A percentile compares a stretch with the other conserved stretches of the same genome.
Conservation (phyloP, 2,797 vertebrate genomes). For the Ispidina picta region DNA sequence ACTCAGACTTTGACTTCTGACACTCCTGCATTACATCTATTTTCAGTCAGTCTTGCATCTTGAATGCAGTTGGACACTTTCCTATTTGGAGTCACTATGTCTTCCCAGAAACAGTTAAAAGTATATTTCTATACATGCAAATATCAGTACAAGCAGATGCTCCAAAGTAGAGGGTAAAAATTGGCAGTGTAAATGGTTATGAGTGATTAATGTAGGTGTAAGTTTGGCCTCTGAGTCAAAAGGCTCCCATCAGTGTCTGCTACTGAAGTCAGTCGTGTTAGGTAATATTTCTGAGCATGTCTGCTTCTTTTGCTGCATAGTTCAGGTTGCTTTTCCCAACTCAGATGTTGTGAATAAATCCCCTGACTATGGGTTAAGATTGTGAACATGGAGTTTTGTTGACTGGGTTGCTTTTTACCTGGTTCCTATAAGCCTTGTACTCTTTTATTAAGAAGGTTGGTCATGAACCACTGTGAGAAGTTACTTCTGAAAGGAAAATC, state of each 20-base stretch:
- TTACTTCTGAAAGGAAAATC: background rate
- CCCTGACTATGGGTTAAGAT: background rate
- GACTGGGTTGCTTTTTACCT: background rate
- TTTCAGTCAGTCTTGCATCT: background rate
- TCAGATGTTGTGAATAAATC: background rate
- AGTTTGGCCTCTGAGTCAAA: background rate
- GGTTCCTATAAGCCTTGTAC: background rate
- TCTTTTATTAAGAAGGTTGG: background rate
- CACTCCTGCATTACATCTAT: background rate
- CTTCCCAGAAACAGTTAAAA: slow-evolving; percentile 26
- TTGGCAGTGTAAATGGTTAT: background rate
- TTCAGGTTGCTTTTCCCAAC: background rate
- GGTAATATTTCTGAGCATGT: background rate
- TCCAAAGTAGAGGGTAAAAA: background rate
- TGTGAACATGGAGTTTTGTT: background rate
- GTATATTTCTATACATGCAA: background rate
- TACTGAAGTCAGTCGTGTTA: background rate
- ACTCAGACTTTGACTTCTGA: background rate
- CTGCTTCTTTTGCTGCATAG: background rate
- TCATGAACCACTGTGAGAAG: background rate
- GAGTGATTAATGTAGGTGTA: background rate
- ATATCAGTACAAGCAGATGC: background rate
- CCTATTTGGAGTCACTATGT: slow-evolving; percentile 5
- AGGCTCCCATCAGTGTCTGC: background rate
- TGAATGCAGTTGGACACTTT: background rate